A percentile compares a stretch with the other conserved stretches of the same genome.
Evolutionary conservation across 2,113 vertebrate genomes (phyloP).

Genomic region (Laticauda laticaudata): DNA sequence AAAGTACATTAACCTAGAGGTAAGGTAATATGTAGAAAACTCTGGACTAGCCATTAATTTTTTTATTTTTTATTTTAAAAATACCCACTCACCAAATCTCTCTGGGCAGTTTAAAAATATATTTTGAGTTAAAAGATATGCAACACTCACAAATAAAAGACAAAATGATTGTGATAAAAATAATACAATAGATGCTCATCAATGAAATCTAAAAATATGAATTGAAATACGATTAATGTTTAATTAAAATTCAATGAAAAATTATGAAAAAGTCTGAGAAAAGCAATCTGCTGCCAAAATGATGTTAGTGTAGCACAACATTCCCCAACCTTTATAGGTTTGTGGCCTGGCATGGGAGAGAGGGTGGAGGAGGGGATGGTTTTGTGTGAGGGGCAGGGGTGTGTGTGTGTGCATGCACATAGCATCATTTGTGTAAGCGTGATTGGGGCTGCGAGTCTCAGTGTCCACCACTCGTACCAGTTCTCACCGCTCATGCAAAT

Average conservation of each 20-base stretch:
- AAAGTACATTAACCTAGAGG: background rate
- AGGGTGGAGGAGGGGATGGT: too few species aligned
- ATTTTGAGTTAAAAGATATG: background rate
- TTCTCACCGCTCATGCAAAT: too few species aligned
- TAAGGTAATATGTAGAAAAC: background rate
- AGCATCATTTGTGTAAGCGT: too few species aligned
- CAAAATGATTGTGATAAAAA: background rate
- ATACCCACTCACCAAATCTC: background rate
- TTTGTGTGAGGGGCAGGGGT: too few species aligned
- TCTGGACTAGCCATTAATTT: background rate
- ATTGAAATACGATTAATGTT: background rate
- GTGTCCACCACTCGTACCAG: too few species aligned
- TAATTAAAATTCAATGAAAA: background rate
- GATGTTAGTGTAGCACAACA: background rate
- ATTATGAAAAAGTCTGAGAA: background rate
- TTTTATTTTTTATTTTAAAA: background rate
- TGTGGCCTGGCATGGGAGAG: too few species aligned
- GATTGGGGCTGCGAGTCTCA: too few species aligned
- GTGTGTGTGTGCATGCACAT: too few species aligned
- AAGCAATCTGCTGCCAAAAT: background rate
- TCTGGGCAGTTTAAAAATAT: background rate
- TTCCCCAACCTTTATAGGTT: too few species aligned
- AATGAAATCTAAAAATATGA: background rate
- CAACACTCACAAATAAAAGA: background rate
- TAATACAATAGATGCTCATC: background rate